Conservation (phyloP, 2,113 vertebrate species). For the Silurus meridionalis region DNA sequence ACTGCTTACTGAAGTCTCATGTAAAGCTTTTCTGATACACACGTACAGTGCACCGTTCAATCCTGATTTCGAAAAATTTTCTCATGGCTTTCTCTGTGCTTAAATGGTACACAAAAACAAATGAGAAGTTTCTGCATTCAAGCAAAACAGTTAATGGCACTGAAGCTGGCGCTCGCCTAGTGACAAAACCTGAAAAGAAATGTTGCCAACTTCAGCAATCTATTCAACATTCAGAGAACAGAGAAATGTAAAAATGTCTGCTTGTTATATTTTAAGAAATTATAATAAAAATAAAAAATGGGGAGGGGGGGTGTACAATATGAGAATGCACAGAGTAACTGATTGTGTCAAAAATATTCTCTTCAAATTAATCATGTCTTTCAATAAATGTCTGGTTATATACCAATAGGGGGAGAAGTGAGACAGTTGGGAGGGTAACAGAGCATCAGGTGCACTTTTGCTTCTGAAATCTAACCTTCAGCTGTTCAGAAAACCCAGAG, state of each 20-base stretch:
- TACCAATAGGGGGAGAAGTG: background rate
- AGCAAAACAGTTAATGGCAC: background rate
- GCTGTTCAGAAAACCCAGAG: background rate
- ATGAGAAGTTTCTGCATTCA: background rate
- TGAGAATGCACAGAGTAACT: background rate
- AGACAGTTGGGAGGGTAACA: background rate
- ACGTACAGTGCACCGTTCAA: conserved; percentile 31
- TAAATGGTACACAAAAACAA: background rate
- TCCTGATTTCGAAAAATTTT: background rate
- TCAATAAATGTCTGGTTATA: conserved; percentile 8
- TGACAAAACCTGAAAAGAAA: background rate
- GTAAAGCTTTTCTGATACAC: conserved; percentile 24
- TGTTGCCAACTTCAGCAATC: background rate
- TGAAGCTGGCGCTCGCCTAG: conserved; percentile 4
- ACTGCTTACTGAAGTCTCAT: conserved; percentile 48
- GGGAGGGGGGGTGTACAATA: too few relatives aligned
- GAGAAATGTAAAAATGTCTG: background rate
- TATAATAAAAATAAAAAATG: background rate
- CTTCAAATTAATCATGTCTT: background rate
- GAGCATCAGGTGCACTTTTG: conserved; percentile 27
- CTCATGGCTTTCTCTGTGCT: background rate
- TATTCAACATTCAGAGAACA: conserved; percentile 29
- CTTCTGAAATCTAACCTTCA: background rate
- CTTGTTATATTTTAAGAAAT: background rate
- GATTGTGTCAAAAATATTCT: conserved; percentile 10